phyloP scores from a whole-genome alignment of 2,797 vertebrate genomes.

The Sylvia borin region DNA sequence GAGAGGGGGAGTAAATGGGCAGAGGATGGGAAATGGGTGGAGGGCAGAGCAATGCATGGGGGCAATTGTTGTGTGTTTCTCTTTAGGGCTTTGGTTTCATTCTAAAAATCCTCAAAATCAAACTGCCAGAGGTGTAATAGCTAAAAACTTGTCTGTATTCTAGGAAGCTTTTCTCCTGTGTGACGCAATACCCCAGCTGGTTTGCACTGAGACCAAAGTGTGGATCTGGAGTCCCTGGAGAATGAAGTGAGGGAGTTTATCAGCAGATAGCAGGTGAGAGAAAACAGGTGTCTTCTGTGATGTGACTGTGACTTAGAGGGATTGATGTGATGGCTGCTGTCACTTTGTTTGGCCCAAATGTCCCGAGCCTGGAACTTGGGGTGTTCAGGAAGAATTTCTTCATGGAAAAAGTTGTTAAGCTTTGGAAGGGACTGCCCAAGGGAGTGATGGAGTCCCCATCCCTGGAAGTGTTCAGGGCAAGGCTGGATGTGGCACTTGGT shows the following conservation, averaged over 20 bases:
- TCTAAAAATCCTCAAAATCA: background rate
- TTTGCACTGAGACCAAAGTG: background rate
- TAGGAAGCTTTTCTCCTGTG: background rate
- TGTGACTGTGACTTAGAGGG: background rate
- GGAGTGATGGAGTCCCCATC: background rate
- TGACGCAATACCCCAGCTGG: background rate
- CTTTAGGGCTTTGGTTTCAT: background rate
- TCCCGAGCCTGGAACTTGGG: fast-evolving
- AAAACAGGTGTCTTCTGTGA: background rate
- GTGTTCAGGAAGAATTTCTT: background rate
- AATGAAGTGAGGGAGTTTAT: background rate
- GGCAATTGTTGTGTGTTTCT: background rate
- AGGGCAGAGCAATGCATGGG: background rate
- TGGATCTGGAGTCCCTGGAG: background rate
- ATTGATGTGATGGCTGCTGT: background rate
- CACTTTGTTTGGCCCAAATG: background rate
- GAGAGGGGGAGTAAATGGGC: background rate
- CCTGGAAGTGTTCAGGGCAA: background rate
- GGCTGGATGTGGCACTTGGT: fast-evolving
- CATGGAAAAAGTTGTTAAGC: background rate
- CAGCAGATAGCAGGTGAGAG: background rate
- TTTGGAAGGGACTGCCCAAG: background rate
- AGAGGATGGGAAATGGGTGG: background rate
- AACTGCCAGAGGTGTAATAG: background rate
- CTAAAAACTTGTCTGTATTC: background rate